These are phyloP conservation scores for Scortum barcoo DNA, from an alignment of 2,113 vertebrate species.

Conservation along the genomic window DNA sequence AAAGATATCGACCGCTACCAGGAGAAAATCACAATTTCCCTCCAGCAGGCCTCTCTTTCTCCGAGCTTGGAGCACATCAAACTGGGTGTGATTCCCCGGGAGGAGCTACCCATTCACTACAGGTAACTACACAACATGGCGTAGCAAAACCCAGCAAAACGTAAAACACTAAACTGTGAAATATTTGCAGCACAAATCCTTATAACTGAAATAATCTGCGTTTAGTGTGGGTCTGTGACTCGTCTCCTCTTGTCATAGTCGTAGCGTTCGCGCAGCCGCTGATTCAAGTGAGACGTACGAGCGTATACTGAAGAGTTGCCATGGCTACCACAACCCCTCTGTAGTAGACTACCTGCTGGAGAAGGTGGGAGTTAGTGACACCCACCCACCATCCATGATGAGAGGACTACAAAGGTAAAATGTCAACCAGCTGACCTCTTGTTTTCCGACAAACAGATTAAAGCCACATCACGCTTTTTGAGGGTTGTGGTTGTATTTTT, in stretches of 20 bases:
- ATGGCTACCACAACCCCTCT: constrained; percentile 94
- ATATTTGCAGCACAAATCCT: too few species aligned
- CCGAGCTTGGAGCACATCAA: constrained; percentile 86
- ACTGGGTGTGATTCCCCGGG: constrained; percentile 91
- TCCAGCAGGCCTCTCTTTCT: constrained; percentile 89
- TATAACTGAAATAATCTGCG: background rate
- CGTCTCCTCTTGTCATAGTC: constrained; percentile 76
- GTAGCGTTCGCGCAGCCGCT: constrained; percentile 85
- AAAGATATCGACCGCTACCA: constrained; percentile 98
- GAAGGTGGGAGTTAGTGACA: constrained; percentile 92
- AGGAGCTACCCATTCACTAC: constrained; percentile 94
- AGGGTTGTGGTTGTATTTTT: background rate
- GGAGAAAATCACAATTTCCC: constrained; percentile 92
- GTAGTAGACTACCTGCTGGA: constrained; percentile 93
- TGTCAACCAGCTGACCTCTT: background rate
- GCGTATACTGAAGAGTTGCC: constrained; percentile 87
- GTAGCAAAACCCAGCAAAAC: background rate
- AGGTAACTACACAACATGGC: constrained; percentile 81
- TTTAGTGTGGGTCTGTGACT: background rate
- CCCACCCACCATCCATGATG: constrained; percentile 94
- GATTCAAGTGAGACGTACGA: constrained; percentile 89
- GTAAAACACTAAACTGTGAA: background rate
- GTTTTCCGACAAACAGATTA: background rate
- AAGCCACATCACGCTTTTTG: background rate
- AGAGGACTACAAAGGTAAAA: constrained; percentile 95